A percentile compares a stretch with the other conserved stretches of the same genome.
Conservation (phyloP, 2,797 vertebrate genomes). For the Hippoglossus hippoglossus region DNA sequence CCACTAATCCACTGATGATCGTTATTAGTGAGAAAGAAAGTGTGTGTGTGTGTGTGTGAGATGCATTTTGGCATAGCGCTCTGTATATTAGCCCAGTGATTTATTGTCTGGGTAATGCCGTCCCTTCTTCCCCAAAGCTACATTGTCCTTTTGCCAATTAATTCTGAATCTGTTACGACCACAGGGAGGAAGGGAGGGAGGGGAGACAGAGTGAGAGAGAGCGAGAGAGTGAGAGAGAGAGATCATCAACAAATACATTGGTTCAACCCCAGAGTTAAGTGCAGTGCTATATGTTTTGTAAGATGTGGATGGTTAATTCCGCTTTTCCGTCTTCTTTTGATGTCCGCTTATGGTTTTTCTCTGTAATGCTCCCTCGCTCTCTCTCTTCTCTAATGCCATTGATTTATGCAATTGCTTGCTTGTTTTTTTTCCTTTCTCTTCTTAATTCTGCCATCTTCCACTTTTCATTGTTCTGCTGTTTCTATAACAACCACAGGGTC, state of each 20-base stretch:
- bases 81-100: conserved; percentile 74
- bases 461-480: conserved; percentile 56
- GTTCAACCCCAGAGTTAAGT: conserved; percentile 50
- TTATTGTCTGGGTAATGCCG: conserved; percentile 74
- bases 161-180: conserved; percentile 71
- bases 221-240: conserved; percentile 2
- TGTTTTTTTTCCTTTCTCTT: conserved; percentile 10
- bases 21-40: conserved; percentile 64
- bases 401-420: conserved; percentile 65
- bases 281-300: conserved; percentile 22
- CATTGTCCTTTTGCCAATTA: conserved; percentile 80
- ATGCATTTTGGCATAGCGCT: conserved; percentile 65
- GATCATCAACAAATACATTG: conserved; percentile 44
- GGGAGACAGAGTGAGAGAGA: background rate
- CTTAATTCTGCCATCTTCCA: conserved; percentile 46
- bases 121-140: conserved; percentile 71
- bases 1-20: conserved; percentile 78
- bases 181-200: conserved; percentile 39
- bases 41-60: conserved; percentile 14
- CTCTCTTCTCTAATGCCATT: conserved; percentile 50
- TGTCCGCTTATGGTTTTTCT: conserved; percentile 51
- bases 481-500: conserved; percentile 68
- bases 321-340: conserved; percentile 56
- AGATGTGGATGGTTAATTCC: conserved; percentile 50
- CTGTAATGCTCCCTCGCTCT: conserved; percentile 13